Evolutionary conservation across 2,113 vertebrate species (phyloP).

Genomic region (Lepidiolamprologus cunningtoni): DNA sequence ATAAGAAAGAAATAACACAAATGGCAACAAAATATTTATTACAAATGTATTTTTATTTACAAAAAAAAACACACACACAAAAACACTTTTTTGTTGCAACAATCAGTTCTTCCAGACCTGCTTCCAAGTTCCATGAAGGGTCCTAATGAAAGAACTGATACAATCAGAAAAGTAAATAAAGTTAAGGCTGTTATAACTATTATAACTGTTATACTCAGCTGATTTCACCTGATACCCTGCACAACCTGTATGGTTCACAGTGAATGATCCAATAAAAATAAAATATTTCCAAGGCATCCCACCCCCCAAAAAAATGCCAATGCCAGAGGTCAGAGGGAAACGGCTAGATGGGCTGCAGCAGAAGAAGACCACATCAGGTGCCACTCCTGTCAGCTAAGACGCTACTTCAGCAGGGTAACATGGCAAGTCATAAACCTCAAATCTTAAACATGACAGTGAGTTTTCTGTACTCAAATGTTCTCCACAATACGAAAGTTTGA

Average conservation of each 20-base stretch:
- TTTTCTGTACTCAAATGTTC: neutral
- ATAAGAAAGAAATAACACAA: neutral
- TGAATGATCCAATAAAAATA: neutral
- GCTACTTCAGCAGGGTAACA: neutral
- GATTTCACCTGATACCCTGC: neutral
- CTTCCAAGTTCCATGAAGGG: neutral
- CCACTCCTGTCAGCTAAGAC: neutral
- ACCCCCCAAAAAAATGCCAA: fast-evolving
- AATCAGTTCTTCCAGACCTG: neutral
- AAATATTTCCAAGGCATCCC: neutral
- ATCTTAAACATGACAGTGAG: neutral
- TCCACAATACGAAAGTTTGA: neutral
- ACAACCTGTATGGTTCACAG: neutral
- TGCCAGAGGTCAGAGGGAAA: neutral
- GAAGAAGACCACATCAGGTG: neutral
- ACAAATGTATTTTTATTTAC: neutral
- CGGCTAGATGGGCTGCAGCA: neutral
- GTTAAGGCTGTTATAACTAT: neutral
- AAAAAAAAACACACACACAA: neutral
- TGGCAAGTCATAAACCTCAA: neutral
- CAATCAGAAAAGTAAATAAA: neutral
- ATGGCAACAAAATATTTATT: neutral
- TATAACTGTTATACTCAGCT: neutral
- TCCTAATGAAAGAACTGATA: neutral
- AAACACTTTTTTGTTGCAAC: neutral